These are phyloP conservation scores for Incurvaria masculella DNA, from an alignment of 2,888 invertebrate species.

Conservation along the genomic window DNA sequence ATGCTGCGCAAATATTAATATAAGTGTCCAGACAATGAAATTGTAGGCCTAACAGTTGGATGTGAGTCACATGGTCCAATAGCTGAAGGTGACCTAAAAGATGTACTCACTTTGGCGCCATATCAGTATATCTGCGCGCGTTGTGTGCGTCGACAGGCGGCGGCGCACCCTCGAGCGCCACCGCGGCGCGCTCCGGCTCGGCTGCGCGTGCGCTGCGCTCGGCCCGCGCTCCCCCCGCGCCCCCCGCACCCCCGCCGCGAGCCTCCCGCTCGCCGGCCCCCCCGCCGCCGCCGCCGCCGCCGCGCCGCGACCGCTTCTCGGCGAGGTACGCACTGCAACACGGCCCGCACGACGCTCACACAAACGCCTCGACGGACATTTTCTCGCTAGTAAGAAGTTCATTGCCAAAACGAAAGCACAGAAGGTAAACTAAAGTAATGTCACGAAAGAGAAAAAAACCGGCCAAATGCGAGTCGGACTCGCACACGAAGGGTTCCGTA, in stretches of 20 bases:
- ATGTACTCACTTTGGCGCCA: conserved; percentile 84
- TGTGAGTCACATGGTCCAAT: too few relatives aligned
- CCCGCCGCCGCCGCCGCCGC: conserved; percentile 12
- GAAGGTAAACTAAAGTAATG: too few relatives aligned
- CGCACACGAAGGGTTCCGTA: too few relatives aligned
- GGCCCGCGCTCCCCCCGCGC: conserved; percentile 27
- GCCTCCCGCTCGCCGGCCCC: conserved; percentile 36
- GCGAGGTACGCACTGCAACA: conserved; percentile 43
- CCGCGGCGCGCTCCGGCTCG: conserved; percentile 31
- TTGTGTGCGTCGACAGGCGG: conserved; percentile 55
- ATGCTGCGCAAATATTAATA: too few relatives aligned
- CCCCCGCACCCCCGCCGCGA: conserved; percentile 47
- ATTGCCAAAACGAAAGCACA: too few relatives aligned
- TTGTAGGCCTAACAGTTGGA: too few relatives aligned
- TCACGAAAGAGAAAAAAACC: too few relatives aligned
- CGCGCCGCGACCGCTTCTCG: conserved; percentile 34
- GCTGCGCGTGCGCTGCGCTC: conserved; percentile 22
- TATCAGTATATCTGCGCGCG: conserved; percentile 75
- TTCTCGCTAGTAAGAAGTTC: too few relatives aligned
- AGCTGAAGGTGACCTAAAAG: too few relatives aligned
- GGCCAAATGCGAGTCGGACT: too few relatives aligned
- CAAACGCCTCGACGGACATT: too few relatives aligned
- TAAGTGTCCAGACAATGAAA: too few relatives aligned
- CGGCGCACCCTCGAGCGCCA: conserved; percentile 34
- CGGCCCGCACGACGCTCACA: background rate